Evolutionary conservation across 2,797 vertebrate genomes (phyloP).

Genomic region (Eurystomus glaucurus): DNA sequence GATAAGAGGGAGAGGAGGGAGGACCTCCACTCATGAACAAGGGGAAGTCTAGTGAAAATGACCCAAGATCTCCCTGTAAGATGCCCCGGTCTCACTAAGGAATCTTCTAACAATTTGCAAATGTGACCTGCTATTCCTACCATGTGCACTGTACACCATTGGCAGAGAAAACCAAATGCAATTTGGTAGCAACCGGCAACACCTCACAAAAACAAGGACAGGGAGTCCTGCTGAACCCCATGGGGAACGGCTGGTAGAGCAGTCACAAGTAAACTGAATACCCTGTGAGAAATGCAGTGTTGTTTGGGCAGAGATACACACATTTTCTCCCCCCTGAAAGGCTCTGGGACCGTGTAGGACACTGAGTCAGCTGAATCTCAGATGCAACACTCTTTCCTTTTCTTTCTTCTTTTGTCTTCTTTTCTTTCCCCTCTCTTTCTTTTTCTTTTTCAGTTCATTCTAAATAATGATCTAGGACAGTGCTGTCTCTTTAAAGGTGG

Average conservation of each 20-base stretch:
- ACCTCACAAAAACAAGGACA: background rate
- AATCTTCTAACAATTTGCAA: background rate
- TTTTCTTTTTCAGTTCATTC: conserved; percentile 64
- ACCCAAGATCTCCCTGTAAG: background rate
- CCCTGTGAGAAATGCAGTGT: rapidly evolving
- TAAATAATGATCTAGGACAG: conserved; percentile 86
- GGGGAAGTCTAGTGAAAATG: background rate
- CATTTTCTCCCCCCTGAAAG: background rate
- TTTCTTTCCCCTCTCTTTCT: conserved; percentile 24
- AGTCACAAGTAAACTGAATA: background rate
- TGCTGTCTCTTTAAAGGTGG: conserved; percentile 87
- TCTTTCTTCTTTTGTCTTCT: conserved; percentile 22
- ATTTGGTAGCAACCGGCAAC: background rate
- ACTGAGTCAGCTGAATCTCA: background rate
- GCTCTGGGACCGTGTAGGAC: background rate
- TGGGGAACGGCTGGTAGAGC: background rate
- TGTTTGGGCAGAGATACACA: background rate
- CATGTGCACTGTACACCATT: rapidly evolving
- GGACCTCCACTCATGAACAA: background rate
- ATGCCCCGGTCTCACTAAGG: background rate
- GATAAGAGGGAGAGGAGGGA: background rate
- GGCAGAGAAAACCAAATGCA: rapidly evolving
- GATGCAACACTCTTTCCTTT: background rate
- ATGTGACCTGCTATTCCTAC: background rate
- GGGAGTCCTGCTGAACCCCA: background rate